Conservation (phyloP, 2,113 vertebrate species). For the Cranoglanis bouderius region DNA sequence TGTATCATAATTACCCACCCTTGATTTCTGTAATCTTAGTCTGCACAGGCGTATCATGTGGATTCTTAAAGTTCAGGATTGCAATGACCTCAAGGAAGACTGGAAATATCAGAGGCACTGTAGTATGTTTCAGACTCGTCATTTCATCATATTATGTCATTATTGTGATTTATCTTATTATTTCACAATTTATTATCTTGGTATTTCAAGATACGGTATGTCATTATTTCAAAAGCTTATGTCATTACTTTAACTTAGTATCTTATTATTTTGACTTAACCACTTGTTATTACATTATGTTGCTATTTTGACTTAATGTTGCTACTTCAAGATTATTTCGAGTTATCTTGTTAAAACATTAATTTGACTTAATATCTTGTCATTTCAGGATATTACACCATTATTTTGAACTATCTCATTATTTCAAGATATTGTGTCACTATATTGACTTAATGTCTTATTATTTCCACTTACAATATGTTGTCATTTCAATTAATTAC, state of each 20-base stretch:
- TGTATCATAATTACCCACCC: conserved; percentile 4
- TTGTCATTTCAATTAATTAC: too few relatives aligned
- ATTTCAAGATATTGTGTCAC: too few relatives aligned
- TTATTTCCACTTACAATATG: too few relatives aligned
- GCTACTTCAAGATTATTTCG: not conserved
- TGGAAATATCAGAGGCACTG: not conserved
- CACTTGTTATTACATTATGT: not conserved
- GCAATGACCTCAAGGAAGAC: not conserved
- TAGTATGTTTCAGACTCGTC: not conserved
- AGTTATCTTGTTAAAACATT: not conserved
- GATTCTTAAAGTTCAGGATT: not conserved
- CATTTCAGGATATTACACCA: not conserved
- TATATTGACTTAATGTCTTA: too few relatives aligned
- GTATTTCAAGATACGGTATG: not conserved
- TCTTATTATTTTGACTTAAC: not conserved
- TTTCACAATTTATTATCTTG: not conserved
- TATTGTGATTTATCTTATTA: not conserved
- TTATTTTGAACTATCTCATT: not conserved
- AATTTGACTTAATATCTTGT: not conserved
- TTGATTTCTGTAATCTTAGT: not conserved
- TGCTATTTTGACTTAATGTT: not conserved
- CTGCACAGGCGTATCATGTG: not conserved
- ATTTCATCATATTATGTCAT: not conserved
- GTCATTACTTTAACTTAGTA: not conserved
- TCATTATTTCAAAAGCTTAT: not conserved